Base-by-base conservation (phyloP, 2,113 vertebrate species). In the Tricholaema leucomelas region DNA sequence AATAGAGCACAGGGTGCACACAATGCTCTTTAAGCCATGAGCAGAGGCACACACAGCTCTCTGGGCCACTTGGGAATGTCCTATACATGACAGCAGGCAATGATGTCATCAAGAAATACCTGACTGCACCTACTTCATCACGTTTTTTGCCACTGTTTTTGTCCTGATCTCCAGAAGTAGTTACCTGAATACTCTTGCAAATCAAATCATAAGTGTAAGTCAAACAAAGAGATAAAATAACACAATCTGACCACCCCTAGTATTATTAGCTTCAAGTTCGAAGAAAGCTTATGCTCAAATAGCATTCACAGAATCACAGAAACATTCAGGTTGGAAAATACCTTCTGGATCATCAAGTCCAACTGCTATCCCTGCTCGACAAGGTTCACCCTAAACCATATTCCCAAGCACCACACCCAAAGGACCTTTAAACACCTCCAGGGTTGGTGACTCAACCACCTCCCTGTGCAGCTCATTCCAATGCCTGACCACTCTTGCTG, bases 1-100 rank as follows among this genome's bases (percentile, higher is more conserved):
- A 94, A 96, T 91, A 93, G 56, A 96, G 93, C 23, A 91, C 46
- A 76, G 72, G 70, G 59, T 42, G 33, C 70, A 90, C 76, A 81
- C 30, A 70, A 31, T 54, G 31, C 76, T 90, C 65, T 72, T 11
- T 64, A 73, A 95, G 67, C 17, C 64, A 14, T 10, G 71, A 80
- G 60, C 88, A 85, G 28, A 90, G 25, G 70, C 58, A 75, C 59
- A 86, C 88, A 80, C 21, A 72, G n/a, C 35, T 19, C 56, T 73
- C 19, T 66, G 52, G 79, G 76, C 44, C 91, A 75, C 79, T 61
- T 80, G 63, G 54, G 69, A 55, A 95, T 48, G 46, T 56, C 38
- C 56, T 33, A 86, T 65, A 72, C 27, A 25, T 4, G 56, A 38
- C 35, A 91, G 75, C 46, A 72, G 23, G 65, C n/a, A 73, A 87